A percentile compares a stretch with the other conserved stretches of the same genome.
Evolutionary conservation across 2,113 vertebrate species (phyloP).

Genomic region (Desmodus rotundus): DNA sequence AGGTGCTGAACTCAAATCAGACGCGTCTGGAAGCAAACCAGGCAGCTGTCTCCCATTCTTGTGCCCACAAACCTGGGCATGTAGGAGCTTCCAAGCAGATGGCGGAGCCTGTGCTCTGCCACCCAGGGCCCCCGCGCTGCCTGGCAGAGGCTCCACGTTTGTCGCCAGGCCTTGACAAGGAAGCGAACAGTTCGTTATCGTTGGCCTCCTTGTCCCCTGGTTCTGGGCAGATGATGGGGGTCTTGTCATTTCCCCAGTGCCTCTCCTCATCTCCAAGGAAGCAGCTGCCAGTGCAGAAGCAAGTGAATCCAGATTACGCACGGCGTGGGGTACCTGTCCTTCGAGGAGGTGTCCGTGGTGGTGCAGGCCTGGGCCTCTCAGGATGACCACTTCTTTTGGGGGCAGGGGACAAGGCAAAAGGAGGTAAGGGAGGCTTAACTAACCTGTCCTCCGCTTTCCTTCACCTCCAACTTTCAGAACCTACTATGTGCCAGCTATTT

Average conservation of each 20-base stretch:
- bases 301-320: accelerated
- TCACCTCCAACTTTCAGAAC: neutral
- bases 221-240: neutral
- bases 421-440: neutral
- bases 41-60: neutral
- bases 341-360: neutral
- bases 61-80: neutral
- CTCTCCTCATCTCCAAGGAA: neutral
- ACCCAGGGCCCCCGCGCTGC: neutral
- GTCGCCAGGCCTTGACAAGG: neutral
- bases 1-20: neutral
- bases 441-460: neutral
- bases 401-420: accelerated
- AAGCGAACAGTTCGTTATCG: accelerated
- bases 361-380: neutral
- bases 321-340: neutral
- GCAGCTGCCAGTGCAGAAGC: neutral
- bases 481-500: neutral
- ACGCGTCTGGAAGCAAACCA: neutral
- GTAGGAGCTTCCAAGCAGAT: neutral
- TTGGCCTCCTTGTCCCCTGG: accelerated
- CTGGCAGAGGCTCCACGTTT: neutral
- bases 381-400: neutral
- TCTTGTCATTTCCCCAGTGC: neutral
- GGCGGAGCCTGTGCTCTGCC: neutral